Conservation (phyloP, 2,888 invertebrate species). For the Athalia rosae region DNA sequence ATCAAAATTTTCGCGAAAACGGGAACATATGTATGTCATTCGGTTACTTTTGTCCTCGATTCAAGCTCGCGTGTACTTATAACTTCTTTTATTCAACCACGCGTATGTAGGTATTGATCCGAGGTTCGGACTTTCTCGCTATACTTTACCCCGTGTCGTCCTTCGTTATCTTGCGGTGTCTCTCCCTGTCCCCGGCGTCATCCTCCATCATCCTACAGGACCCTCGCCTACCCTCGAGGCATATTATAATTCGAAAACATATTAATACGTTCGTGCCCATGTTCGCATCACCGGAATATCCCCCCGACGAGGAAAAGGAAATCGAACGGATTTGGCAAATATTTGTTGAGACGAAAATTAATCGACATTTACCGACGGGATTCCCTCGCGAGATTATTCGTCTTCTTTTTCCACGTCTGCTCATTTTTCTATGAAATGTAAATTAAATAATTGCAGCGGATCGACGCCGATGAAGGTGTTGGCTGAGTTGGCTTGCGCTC, state of each 20-base stretch:
- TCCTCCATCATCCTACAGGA: slow-evolving; percentile 2
- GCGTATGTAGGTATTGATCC: slow-evolving; percentile 56
- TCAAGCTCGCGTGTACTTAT: neutral
- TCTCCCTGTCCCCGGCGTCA: neutral
- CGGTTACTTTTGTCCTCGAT: neutral
- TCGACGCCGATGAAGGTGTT: slow-evolving; percentile 71
- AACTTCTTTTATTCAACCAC: neutral
- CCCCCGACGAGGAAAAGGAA: too few species aligned
- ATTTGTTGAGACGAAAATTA: neutral
- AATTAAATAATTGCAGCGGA: slow-evolving; percentile 59
- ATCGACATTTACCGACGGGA: neutral
- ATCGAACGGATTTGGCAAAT: too few species aligned
- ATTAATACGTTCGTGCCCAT: neutral
- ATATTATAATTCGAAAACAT: neutral
- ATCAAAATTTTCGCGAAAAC: too few species aligned
- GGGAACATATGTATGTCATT: too few species aligned
- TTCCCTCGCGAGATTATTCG: neutral
- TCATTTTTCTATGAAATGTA: too few species aligned
- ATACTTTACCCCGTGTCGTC: neutral
- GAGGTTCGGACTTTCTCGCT: slow-evolving; percentile 25
- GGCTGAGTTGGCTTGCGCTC: slow-evolving; percentile 70
- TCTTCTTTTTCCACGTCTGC: neutral
- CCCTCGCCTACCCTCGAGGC: neutral
- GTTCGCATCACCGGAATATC: too few species aligned
- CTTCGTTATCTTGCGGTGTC: neutral